These are phyloP conservation scores for Callinectes sapidus DNA, from an alignment of 2,888 invertebrate genomes.

Conservation along the genomic window DNA sequence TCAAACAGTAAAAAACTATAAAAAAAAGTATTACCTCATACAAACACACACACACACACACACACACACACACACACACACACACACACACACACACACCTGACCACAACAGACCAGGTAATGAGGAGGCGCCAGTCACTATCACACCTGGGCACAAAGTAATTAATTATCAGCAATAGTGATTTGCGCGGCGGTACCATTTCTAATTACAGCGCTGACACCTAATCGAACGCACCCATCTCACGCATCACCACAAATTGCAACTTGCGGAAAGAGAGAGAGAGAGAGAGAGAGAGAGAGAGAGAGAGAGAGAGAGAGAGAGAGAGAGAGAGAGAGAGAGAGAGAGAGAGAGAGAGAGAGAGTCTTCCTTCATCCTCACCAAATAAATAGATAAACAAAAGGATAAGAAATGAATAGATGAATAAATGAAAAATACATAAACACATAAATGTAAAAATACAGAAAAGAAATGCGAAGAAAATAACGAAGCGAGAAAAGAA, in stretches of 20 bases:
- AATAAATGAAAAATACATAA: too few species aligned
- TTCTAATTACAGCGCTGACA: conserved; percentile 7
- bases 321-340: conserved; percentile 9
- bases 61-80: neutral
- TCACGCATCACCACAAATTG: neutral
- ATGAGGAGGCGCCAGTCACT: neutral
- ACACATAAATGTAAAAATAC: too few species aligned
- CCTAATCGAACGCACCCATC: neutral
- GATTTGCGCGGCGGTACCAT: neutral
- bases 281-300: conserved; percentile 2
- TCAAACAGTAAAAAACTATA: too few species aligned
- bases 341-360: neutral
- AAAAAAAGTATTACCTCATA: neutral
- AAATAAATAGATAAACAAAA: too few species aligned
- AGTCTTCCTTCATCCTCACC: too few species aligned
- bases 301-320: conserved; percentile 8
- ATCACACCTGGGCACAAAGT: neutral
- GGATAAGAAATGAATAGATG: neutral
- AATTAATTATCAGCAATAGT: neutral
- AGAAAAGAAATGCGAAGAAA: too few species aligned
- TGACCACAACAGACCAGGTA: neutral
- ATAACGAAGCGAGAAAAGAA: too few species aligned
- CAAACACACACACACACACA: conserved; percentile 22
- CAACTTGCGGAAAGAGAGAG: neutral
- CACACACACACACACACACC: neutral